Base-by-base conservation (phyloP, 2,797 vertebrate species). In the Siniperca obscura region DNA sequence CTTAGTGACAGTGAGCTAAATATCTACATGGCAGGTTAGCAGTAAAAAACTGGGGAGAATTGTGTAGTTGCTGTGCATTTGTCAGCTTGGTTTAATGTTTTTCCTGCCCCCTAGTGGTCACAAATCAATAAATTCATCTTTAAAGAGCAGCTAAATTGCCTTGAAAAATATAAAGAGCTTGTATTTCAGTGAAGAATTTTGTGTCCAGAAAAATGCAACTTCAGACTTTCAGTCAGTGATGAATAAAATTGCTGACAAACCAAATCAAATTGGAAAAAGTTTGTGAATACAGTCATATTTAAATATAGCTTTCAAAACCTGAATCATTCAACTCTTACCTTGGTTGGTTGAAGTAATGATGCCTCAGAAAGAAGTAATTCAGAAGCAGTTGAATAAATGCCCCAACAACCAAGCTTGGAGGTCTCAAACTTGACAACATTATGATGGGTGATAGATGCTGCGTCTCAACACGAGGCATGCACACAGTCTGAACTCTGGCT, bases 11-110 rank as follows among this genome's bases (percentile, higher is more conserved):
- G 68, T 69, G 27, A 86, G 70, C 83, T 86, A 85, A 91, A 91
- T 82, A 88, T 90, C 79, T 62, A 61, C 73, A 85, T 27, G 71
- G 74, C 74, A 90, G 83, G 85, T 91, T 67, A 88, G 70, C 74
- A 83, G 82, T 67, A 74, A 87, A 88, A 83, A 67, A 81, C 67
- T 76, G 59, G 76, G 68, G 80, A 81, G 50, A 76, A 78, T 14
- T 74, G 44, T 53, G n/a, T 5, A 48, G 36, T 72, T 46, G 42
- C 17, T 10, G 10, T 6, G 6, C 38, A 14, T 73, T 30, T 61
- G 21, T 64, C 60, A 68, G 25, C 25, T 46, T 60, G 13, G 0
- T 11, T 66, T 59, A 5, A 52, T 61, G 42, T 48, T 70, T 70
- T 70, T 36, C 19, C 36, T 68, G n/a, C 60, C n/a, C 7, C 48